Conservation (phyloP, 2,113 vertebrate genomes). For the Grammomys surdaster region DNA sequence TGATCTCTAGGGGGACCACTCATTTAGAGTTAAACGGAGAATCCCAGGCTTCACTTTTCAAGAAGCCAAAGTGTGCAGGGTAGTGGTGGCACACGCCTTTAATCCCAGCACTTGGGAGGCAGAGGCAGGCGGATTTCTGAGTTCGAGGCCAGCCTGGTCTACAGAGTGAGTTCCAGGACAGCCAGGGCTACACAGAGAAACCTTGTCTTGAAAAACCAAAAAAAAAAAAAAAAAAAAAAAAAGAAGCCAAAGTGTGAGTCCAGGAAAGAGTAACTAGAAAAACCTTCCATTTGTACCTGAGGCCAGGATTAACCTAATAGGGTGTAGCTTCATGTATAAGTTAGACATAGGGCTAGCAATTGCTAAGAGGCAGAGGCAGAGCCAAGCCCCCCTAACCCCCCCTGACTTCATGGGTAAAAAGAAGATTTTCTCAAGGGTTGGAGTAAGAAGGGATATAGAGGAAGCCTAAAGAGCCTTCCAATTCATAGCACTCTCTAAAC, state of each 20-base stretch:
- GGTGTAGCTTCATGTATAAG: background rate
- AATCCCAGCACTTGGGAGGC: no score
- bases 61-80: background rate
- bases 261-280: background rate
- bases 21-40: background rate
- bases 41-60: background rate
- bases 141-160: no score
- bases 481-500: background rate
- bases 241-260: background rate
- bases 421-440: background rate
- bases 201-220: no score
- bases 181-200: no score
- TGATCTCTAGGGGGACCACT: background rate
- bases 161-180: no score
- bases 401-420: background rate
- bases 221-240: no score
- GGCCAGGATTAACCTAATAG: background rate
- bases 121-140: no score
- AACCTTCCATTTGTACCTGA: background rate
- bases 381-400: background rate
- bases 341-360: background rate
- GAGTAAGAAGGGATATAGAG: background rate
- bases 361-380: background rate
- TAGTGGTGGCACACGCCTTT: no score
- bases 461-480: background rate